These are phyloP conservation scores for Coregonus sp. DNA, from an alignment of 2,797 vertebrate genomes.

Conservation along the genomic window DNA sequence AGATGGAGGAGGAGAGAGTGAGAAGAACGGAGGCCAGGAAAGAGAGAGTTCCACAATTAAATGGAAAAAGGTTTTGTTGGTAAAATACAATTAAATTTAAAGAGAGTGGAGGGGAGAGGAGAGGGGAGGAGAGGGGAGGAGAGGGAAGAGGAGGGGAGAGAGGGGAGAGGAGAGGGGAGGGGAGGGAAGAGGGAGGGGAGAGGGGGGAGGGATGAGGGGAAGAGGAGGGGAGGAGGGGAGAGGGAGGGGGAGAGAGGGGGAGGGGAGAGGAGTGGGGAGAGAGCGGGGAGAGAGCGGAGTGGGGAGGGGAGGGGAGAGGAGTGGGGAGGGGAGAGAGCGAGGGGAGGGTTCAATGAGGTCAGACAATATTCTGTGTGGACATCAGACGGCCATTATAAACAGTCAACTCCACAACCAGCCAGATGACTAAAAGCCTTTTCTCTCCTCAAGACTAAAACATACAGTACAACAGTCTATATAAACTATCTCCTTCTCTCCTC, in stretches of 20 bases:
- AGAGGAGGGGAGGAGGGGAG: background rate
- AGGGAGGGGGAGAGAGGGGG: background rate
- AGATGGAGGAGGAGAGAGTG: background rate
- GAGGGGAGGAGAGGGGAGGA: background rate
- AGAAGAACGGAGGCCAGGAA: background rate
- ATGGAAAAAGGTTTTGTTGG: background rate
- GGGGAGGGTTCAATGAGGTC: background rate
- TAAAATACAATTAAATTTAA: no score
- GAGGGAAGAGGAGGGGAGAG: background rate
- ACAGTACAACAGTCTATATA: no score
- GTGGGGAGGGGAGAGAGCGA: background rate
- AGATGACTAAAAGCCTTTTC: no score
- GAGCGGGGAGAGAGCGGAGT: no score
- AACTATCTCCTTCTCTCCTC: no score
- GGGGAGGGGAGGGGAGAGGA: background rate
- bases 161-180: background rate
- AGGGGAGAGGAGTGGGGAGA: background rate
- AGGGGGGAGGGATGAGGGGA: background rate
- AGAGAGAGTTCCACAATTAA: background rate
- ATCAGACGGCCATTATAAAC: conserved; percentile 11
- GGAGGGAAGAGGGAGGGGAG: background rate
- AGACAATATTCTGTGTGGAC: no score
- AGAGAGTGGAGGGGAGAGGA: background rate
- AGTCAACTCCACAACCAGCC: no score
- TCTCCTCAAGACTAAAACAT: no score